Base-by-base conservation (phyloP, 2,888 invertebrate genomes). In the Fissipunctia ypsillon region DNA sequence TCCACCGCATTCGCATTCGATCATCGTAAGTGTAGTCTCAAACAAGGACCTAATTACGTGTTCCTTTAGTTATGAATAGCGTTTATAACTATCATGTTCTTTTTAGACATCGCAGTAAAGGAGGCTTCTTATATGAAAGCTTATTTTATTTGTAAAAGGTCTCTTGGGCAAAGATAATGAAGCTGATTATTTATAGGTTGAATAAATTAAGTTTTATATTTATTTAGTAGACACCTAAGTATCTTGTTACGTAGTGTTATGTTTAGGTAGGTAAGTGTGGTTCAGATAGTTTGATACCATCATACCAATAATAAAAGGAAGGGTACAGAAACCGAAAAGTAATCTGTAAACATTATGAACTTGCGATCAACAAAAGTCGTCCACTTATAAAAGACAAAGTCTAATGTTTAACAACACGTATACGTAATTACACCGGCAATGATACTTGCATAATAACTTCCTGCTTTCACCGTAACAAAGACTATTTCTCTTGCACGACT, bases 381-480 rank as follows among this genome's bases (percentile, higher is more conserved):
- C 63, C 41, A 67, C 50, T 74, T 66, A 72, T 69, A 61, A 72
- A 76, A 83, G 74, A 80, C 81, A 76, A 71, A 67, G 52, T 70
- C 67, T 48, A 75, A 76, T 83, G 73, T 81, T 83, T 82, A 80
- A 77, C 72, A 82, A 85, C 82, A 74, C 69, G 68, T 85, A 80
- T 72, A 86, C 84, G 85, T 89, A 92, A 90, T 90, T 90, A 89
- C 86, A 85, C 84, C 79, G 84, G 87, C 88, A 86, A 86, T 88
- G 89, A 88, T 90, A 91, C 88, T 94, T 94, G 90, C 93, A 91
- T 92, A 94, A 94, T 90, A 90, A 91, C 90, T 94, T 95, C 94
- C 94, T 93, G 90, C 94, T 95, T 95, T 95, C 95, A 93, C 94
- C 89, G 87, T 88, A 90, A 91, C 92, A 91, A 90, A 90, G 90